Evolutionary conservation across 1,140 invertebrate genomes (phyloP).

Genomic region (Apis laboriosa): DNA sequence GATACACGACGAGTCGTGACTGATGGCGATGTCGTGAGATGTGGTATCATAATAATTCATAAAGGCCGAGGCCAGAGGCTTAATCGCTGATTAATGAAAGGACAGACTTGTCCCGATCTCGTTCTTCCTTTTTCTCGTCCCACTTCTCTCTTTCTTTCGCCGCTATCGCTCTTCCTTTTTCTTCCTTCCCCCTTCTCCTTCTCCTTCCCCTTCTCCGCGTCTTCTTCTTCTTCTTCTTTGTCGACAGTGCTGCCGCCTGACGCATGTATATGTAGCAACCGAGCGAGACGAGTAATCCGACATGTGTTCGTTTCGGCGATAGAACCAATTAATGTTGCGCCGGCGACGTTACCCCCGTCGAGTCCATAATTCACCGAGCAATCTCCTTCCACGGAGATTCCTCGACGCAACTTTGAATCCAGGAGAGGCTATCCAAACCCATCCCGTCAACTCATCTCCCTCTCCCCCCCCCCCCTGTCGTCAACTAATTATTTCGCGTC

Average conservation of each 20-base stretch:
- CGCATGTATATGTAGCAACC: slow-evolving; percentile 61
- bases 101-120: slow-evolving; percentile 72
- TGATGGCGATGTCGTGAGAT: slow-evolving; percentile 81
- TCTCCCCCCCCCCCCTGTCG: not conserved
- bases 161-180: slow-evolving; percentile 12
- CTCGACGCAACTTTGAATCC: slow-evolving; percentile 43
- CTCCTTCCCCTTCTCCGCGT: slow-evolving; percentile 18
- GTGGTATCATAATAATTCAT: slow-evolving; percentile 81
- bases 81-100: slow-evolving; percentile 80
- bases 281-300: slow-evolving; percentile 69
- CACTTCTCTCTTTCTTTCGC: slow-evolving; percentile 40
- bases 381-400: slow-evolving; percentile 56
- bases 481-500: not conserved
- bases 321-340: slow-evolving; percentile 73
- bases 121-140: slow-evolving; percentile 63
- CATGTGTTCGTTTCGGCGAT: slow-evolving; percentile 75
- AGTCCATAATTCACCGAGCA: slow-evolving; percentile 68
- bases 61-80: slow-evolving; percentile 75
- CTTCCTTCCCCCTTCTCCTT: slow-evolving; percentile 12
- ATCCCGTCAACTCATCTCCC: not conserved
- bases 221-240: slow-evolving; percentile 24
- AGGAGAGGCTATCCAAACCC: slow-evolving; percentile 4
- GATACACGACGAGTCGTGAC: slow-evolving; percentile 77
- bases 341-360: slow-evolving; percentile 60
- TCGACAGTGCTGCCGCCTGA: slow-evolving; percentile 53